A percentile compares a stretch with the other conserved stretches of the same genome.
These are phyloP conservation scores for Regulus satrapa DNA, from an alignment of 2,113 vertebrate species.

Conservation along the genomic window DNA sequence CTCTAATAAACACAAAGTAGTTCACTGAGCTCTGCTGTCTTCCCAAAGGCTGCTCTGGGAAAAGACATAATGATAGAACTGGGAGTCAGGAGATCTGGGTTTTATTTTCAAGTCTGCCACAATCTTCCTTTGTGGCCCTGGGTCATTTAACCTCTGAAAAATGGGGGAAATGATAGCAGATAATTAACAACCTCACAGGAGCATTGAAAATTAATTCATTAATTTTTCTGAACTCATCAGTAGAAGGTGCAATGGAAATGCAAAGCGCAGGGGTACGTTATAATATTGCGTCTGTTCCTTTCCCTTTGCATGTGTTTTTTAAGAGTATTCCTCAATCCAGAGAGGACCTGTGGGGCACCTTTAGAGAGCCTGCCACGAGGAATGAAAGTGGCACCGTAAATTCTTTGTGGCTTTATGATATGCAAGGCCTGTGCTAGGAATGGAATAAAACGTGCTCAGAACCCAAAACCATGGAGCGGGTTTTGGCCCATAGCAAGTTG, in stretches of 20 bases:
- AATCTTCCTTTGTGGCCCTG: slow-evolving; percentile 66
- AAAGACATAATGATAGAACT: slow-evolving; percentile 66
- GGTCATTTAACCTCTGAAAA: slow-evolving; percentile 70
- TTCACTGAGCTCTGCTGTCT: slow-evolving; percentile 57
- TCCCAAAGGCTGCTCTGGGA: slow-evolving; percentile 64
- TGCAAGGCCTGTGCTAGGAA: neutral
- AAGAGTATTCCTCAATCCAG: neutral
- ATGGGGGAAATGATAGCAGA: slow-evolving; percentile 65
- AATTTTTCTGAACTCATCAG: slow-evolving; percentile 69
- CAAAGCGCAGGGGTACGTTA: neutral
- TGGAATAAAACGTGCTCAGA: neutral
- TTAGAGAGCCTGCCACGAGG: neutral
- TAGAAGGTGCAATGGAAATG: slow-evolving; percentile 57
- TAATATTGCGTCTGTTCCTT: neutral
- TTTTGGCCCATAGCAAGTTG: neutral
- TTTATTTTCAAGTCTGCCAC: slow-evolving; percentile 67
- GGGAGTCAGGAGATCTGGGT: slow-evolving; percentile 65
- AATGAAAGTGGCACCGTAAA: neutral
- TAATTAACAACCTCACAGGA: slow-evolving; percentile 69
- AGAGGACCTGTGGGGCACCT: neutral
- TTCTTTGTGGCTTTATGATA: neutral
- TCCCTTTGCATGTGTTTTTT: neutral
- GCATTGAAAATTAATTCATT: slow-evolving; percentile 67
- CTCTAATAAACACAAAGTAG: slow-evolving; percentile 61
- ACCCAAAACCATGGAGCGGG: neutral